These are phyloP conservation scores for Galbula dea DNA, from an alignment of 2,113 vertebrate species.

Conservation along the genomic window DNA sequence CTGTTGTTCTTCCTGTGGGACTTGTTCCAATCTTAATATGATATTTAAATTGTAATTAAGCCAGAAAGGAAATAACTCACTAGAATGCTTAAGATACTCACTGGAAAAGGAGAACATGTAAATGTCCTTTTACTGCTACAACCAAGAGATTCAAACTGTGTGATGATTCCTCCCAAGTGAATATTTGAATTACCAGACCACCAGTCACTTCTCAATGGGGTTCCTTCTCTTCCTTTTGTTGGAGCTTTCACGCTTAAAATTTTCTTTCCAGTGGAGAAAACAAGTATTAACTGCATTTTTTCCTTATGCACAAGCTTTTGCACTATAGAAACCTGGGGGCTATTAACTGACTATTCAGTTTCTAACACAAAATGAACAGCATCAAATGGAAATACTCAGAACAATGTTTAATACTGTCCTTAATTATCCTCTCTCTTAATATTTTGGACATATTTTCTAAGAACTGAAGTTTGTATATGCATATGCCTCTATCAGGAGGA, in stretches of 20 bases:
- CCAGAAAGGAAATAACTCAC: not conserved
- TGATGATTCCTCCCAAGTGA: not conserved
- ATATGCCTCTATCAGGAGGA: not conserved
- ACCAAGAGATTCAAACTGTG: not conserved
- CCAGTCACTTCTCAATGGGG: not conserved
- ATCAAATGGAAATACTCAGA: not conserved
- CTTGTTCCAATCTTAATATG: not conserved
- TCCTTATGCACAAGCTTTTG: not conserved
- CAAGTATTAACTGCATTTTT: not conserved
- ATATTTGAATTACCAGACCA: not conserved
- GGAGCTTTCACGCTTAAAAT: not conserved
- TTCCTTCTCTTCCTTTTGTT: rapidly evolving
- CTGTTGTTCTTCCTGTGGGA: not conserved
- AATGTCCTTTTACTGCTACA: not conserved
- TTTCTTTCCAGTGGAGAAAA: not conserved
- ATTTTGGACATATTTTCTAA: not conserved
- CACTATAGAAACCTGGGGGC: not conserved
- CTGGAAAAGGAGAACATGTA: not conserved
- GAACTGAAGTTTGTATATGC: not conserved
- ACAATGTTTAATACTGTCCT: not conserved
- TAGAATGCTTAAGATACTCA: not conserved
- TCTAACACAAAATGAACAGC: not conserved
- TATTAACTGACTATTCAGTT: not conserved
- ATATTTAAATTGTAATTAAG: not conserved
- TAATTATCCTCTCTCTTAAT: not conserved